Percentiles rank a stretch among this genome's conserved stretches.
phyloP scores from a whole-genome alignment of 2,113 vertebrate genomes.

The Falcunculus frontatus region DNA sequence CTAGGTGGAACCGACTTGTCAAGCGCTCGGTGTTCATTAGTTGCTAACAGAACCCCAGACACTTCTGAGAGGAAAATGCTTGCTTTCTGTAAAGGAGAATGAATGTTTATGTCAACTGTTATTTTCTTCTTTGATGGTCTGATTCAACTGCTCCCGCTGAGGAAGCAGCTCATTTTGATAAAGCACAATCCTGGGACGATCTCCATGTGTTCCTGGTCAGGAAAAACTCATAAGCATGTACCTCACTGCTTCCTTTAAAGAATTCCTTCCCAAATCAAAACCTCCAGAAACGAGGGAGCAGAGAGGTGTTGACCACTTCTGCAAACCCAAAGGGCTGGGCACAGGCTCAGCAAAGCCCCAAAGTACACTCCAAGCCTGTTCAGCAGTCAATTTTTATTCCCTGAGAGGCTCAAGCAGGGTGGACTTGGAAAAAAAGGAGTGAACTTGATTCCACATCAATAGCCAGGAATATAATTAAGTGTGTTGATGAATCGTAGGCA shows the following conservation, averaged over 20 bases:
- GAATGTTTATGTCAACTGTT: background rate
- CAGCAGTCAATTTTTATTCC: background rate
- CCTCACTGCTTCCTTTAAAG: background rate
- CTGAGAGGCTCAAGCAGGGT: background rate
- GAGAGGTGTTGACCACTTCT: background rate
- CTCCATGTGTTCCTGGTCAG: background rate
- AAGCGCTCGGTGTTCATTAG: background rate
- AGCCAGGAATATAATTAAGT: background rate
- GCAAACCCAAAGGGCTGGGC: background rate
- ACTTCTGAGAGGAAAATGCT: background rate
- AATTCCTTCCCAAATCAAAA: background rate
- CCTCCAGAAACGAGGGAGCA: background rate
- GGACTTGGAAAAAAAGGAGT: background rate
- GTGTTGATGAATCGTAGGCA: fast-evolving
- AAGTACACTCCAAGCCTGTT: background rate
- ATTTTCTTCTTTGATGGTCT: background rate
- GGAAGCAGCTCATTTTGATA: background rate
- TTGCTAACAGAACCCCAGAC: background rate
- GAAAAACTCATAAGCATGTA: background rate
- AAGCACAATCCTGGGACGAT: background rate
- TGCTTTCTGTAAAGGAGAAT: background rate
- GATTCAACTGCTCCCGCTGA: background rate
- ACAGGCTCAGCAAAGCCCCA: background rate
- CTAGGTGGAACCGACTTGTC: background rate
- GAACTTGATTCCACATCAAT: background rate